Evolutionary conservation across 2,888 invertebrate species (phyloP).

Genomic region (Polydrusus cervinus): DNA sequence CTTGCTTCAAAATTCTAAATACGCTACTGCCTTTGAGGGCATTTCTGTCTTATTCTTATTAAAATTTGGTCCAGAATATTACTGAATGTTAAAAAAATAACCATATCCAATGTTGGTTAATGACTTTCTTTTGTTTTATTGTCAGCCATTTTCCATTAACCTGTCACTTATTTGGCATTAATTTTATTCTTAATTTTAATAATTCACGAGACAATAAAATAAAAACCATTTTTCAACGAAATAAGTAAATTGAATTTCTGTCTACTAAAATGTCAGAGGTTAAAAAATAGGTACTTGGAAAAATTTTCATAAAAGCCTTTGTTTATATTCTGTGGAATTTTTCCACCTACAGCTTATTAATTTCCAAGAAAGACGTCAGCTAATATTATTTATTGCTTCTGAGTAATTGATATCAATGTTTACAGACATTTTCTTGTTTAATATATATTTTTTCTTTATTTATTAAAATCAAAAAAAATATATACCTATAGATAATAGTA

Average conservation of each 20-base stretch:
- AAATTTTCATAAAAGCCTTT: neutral
- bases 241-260: conserved; percentile 2
- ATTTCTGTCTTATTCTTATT: too few relatives aligned
- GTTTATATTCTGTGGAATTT: neutral
- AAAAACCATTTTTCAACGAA: conserved; percentile 4
- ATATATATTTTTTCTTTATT: too few relatives aligned
- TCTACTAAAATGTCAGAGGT: conserved; percentile 3
- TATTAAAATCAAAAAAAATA: too few relatives aligned
- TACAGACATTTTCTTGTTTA: neutral
- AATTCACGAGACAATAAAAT: conserved; percentile 7
- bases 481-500: too few relatives aligned
- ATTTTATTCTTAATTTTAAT: conserved; percentile 3
- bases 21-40: too few relatives aligned
- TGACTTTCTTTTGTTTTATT: conserved; percentile 5
- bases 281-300: neutral
- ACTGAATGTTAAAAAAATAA: too few relatives aligned
- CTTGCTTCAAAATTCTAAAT: too few relatives aligned
- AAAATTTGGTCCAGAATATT: too few relatives aligned
- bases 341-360: neutral
- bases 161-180: conserved; percentile 3
- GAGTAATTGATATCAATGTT: neutral
- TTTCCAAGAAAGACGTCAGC: neutral
- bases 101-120: too few relatives aligned
- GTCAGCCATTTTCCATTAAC: neutral
- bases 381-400: neutral